Evolutionary conservation across 2,797 vertebrate species (phyloP).

Genomic region (Enteromius fasciolatus): DNA sequence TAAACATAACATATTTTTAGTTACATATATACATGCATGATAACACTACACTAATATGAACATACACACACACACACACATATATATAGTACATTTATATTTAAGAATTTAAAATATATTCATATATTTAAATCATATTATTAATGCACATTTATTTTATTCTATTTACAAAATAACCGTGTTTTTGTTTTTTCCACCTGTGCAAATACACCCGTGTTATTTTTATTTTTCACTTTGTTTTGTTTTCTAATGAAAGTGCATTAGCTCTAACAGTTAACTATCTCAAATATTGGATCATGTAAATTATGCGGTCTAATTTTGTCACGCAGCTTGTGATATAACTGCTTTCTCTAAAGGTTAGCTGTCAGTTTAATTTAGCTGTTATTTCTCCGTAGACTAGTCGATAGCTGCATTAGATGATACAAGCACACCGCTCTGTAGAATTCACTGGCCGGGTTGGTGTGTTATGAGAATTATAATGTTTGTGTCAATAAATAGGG

Average conservation of each 20-base stretch:
- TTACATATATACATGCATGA: no score
- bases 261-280: neutral
- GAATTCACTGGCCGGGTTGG: neutral
- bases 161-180: no score
- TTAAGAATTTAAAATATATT: neutral
- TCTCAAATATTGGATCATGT: neutral
- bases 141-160: neutral
- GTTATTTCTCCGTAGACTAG: neutral
- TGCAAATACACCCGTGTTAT: neutral
- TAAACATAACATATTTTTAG: no score
- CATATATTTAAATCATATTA: neutral
- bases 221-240: neutral
- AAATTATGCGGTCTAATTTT: neutral
- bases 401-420: neutral
- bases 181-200: neutral
- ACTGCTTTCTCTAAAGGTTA: neutral
- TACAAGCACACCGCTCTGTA: neutral
- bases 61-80: neutral
- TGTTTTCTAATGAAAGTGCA: neutral
- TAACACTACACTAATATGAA: neutral
- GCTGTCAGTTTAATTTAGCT: neutral
- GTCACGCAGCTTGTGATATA: neutral
- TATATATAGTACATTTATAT: neutral
- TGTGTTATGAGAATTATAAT: constrained; percentile 7
- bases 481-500: constrained; percentile 41